These are phyloP conservation scores for Arion vulgaris DNA, from an alignment of 1,140 invertebrate genomes.

Conservation along the genomic window DNA sequence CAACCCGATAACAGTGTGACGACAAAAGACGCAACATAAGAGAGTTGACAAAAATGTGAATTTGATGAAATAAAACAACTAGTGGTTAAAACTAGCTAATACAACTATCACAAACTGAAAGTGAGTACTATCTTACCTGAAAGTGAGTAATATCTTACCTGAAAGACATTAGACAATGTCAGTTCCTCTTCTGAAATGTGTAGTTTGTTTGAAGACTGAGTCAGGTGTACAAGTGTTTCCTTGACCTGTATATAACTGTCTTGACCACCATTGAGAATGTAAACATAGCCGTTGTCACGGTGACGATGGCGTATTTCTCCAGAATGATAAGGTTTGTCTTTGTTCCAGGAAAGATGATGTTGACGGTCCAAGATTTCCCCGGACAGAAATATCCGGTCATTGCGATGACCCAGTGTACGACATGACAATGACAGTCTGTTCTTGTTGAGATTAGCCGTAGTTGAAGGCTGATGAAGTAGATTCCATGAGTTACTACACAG, in stretches of 20 bases:
- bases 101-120: not conserved
- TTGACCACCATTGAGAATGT: no score
- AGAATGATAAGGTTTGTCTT: not conserved
- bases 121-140: not conserved
- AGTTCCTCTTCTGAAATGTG: constrained; percentile 42
- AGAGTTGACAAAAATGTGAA: no score
- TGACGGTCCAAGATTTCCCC: not conserved
- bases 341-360: no score
- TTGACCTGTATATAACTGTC: not conserved
- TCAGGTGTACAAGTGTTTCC: not conserved
- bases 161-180: constrained; percentile 52
- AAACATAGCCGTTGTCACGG: not conserved
- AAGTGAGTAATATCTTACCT: constrained; percentile 50
- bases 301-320: not conserved
- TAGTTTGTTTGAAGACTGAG: not conserved
- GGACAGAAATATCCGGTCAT: not conserved
- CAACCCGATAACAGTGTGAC: no score
- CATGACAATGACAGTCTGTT: not conserved
- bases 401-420: not conserved
- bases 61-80: no score
- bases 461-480: not conserved
- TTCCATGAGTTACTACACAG: not conserved
- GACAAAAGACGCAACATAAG: no score
- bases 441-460: not conserved
- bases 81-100: no score